phyloP scores from a whole-genome alignment of 1,140 invertebrate genomes.

The Ceratosolen solmsi region DNA sequence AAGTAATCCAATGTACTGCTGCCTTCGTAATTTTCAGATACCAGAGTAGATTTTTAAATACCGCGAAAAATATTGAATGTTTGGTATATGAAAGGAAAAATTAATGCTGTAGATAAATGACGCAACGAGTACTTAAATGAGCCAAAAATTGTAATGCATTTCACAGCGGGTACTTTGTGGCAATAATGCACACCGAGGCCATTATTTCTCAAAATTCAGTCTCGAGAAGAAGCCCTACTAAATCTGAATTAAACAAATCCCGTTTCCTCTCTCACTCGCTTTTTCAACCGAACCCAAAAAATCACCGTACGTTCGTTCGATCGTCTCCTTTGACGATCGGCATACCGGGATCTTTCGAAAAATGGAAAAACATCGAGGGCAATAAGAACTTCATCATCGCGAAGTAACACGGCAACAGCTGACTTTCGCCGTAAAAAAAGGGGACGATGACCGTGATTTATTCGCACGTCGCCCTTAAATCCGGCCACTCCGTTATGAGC shows the following conservation, averaged over 20 bases:
- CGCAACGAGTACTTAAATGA: background rate
- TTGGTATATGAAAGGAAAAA: background rate
- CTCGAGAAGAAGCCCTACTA: too few species aligned
- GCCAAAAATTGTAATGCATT: background rate
- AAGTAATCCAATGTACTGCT: background rate
- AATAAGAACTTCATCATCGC: slow-evolving; percentile 1
- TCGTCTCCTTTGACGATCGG: too few species aligned
- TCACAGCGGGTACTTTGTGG: background rate
- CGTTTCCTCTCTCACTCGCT: too few species aligned
- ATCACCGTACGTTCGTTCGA: too few species aligned
- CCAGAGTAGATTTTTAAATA: background rate
- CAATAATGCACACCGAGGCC: background rate
- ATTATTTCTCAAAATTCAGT: background rate
- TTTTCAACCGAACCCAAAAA: too few species aligned
- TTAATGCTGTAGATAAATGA: background rate
- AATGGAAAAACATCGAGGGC: slow-evolving; percentile 5
- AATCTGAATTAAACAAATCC: too few species aligned
- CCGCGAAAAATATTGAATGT: too few species aligned
- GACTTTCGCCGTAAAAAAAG: slow-evolving; percentile 50
- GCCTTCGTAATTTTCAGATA: background rate
- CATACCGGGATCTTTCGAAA: too few species aligned
- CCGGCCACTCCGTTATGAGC: slow-evolving; percentile 53
- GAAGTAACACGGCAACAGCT: background rate
- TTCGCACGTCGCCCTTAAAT: slow-evolving; percentile 49
- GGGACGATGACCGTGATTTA: slow-evolving; percentile 55